These are phyloP conservation scores for Paracanthobrama guichenoti DNA, from an alignment of 2,113 vertebrate genomes.

Conservation along the genomic window DNA sequence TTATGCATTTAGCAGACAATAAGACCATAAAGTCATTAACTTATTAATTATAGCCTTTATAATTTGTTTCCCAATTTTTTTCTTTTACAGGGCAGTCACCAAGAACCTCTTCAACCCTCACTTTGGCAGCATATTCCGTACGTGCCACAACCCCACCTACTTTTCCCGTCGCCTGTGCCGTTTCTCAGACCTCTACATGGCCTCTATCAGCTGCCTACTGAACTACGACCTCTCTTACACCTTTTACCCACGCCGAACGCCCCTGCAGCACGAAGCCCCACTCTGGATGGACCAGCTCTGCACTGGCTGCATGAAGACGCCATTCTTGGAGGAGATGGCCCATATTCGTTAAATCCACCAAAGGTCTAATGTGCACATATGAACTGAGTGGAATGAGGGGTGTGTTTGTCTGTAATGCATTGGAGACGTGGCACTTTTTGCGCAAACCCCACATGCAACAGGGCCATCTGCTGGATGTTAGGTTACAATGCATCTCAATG, in stretches of 20 bases:
- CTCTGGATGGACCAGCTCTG: constrained; percentile 87
- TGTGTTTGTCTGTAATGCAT: neutral
- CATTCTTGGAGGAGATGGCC: constrained; percentile 81
- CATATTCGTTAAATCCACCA: constrained; percentile 74
- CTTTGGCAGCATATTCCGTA: constrained; percentile 84
- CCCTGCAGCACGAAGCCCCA: constrained; percentile 82
- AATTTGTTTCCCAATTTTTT: neutral
- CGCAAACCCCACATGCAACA: neutral
- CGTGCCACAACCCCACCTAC: constrained; percentile 84
- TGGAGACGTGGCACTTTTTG: constrained; percentile 26
- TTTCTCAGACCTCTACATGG: constrained; percentile 85
- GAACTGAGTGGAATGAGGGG: neutral
- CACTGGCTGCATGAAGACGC: constrained; percentile 83
- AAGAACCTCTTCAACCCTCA: constrained; percentile 84
- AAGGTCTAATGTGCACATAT: constrained; percentile 39
- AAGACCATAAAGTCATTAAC: neutral
- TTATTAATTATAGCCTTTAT: neutral
- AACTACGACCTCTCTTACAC: constrained; percentile 80
- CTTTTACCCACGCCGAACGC: constrained; percentile 82
- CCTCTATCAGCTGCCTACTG: constrained; percentile 80
- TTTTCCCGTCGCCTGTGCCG: constrained; percentile 81
- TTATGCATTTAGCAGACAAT: too few relatives aligned
- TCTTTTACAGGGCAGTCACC: constrained; percentile 71
- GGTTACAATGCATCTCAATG: constrained; percentile 45
- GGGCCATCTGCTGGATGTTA: constrained; percentile 47